A percentile compares a stretch with the other conserved stretches of the same genome.
Evolutionary conservation across 2,797 vertebrate genomes (phyloP).

Genomic region (Poecilia picta): DNA sequence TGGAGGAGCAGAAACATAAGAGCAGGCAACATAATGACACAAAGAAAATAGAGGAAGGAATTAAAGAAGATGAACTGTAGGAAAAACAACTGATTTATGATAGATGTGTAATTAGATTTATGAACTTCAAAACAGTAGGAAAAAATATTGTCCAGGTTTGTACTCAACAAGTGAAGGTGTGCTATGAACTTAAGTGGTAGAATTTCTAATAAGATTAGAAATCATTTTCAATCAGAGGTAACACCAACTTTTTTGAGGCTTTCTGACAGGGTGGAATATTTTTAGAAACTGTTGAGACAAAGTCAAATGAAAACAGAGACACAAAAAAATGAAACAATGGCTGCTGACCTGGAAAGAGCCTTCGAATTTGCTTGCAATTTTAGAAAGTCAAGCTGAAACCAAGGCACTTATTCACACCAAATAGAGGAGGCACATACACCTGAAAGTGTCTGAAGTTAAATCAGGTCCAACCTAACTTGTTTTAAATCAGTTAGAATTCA

Average conservation of each 20-base stretch:
- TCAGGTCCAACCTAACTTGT: neutral
- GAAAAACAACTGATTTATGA: conserved; percentile 16
- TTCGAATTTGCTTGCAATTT: neutral
- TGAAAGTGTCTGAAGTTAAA: neutral
- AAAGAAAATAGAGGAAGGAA: conserved; percentile 55
- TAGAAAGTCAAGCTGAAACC: neutral
- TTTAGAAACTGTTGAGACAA: neutral
- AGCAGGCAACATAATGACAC: conserved; percentile 34
- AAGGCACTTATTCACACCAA: neutral
- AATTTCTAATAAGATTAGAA: neutral
- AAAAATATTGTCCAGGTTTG: neutral
- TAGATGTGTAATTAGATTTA: neutral
- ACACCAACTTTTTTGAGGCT: neutral
- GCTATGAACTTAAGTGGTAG: neutral
- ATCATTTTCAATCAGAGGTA: neutral
- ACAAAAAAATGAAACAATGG: neutral
- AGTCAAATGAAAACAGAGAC: neutral
- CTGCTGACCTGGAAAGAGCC: neutral
- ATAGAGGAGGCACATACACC: neutral
- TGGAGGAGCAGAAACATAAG: conserved; percentile 45
- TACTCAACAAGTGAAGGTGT: neutral
- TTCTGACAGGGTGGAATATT: neutral
- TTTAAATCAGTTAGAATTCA: neutral
- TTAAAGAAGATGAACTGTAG: conserved; percentile 54
- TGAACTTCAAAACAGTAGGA: neutral